These are phyloP conservation scores for Rhimphoctona megacephalus DNA, from an alignment of 2,888 invertebrate genomes.

Conservation along the genomic window DNA sequence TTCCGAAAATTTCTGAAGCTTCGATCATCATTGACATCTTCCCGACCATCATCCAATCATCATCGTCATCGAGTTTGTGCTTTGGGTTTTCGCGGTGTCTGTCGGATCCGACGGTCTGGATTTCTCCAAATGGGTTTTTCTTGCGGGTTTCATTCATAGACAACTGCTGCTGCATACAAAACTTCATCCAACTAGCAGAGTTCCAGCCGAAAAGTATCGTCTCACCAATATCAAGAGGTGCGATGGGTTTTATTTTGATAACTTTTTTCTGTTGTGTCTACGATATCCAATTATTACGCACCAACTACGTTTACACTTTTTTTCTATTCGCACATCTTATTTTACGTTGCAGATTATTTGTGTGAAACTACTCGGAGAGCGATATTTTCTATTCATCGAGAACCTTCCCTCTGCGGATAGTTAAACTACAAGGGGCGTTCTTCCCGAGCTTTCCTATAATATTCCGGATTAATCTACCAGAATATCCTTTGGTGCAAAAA, in stretches of 20 bases:
- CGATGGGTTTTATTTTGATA: constrained; percentile 17
- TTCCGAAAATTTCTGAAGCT: constrained; percentile 13
- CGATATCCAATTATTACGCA: not conserved
- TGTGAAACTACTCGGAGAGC: constrained; percentile 37
- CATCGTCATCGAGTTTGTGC: constrained; percentile 12
- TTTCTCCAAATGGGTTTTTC: constrained; percentile 25
- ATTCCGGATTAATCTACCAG: constrained; percentile 26
- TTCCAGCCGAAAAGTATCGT: constrained; percentile 76
- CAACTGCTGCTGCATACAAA: constrained; percentile 25
- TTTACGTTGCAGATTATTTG: constrained; percentile 66
- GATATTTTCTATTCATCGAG: constrained; percentile 41
- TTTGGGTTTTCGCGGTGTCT: constrained; percentile 1
- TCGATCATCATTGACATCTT: constrained; percentile 7
- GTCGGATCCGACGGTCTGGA: not conserved
- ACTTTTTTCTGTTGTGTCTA: not conserved
- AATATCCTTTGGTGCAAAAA: constrained; percentile 47
- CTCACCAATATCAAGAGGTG: constrained; percentile 70
- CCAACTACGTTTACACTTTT: not conserved
- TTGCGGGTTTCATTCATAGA: constrained; percentile 57
- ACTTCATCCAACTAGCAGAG: constrained; percentile 71
- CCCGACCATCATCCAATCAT: not conserved
- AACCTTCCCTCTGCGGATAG: not conserved
- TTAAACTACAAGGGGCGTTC: constrained; percentile 7
- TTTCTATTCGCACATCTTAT: constrained; percentile 41
- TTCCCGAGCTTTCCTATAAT: constrained; percentile 12